phyloP scores from a whole-genome alignment of 2,113 vertebrate species.

The Scolopax mira region DNA sequence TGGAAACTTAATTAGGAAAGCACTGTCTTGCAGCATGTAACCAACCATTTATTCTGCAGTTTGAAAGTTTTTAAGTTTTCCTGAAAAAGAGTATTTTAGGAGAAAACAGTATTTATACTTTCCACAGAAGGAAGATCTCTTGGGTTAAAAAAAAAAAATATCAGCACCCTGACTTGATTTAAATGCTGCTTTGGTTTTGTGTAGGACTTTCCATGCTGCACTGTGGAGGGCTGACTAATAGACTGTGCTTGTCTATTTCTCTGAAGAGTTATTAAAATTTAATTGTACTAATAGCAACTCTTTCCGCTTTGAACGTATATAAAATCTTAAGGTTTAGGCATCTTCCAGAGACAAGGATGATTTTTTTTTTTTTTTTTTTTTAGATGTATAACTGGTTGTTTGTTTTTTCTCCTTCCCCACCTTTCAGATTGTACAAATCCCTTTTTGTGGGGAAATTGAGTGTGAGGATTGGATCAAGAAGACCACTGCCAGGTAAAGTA shows the following conservation, averaged over 20 bases:
- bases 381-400: background rate
- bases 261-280: background rate
- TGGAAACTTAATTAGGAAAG: background rate
- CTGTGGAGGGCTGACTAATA: background rate
- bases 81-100: background rate
- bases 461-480: conserved; percentile 99
- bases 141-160: background rate
- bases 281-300: background rate
- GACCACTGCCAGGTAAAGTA: conserved; percentile 90
- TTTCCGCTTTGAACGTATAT: background rate
- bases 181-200: background rate
- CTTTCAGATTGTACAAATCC: conserved; percentile 91
- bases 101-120: background rate
- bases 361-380: background rate
- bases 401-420: background rate
- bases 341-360: background rate
- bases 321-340: background rate
- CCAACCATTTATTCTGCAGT: background rate
- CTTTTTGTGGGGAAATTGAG: conserved; percentile 92
- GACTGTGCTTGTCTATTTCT: background rate
- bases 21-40: background rate
- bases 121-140: background rate
- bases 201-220: background rate
- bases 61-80: background rate
- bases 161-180: background rate